phyloP scores from a whole-genome alignment of 2,888 invertebrate genomes.

The Nomada fabriciana region DNA sequence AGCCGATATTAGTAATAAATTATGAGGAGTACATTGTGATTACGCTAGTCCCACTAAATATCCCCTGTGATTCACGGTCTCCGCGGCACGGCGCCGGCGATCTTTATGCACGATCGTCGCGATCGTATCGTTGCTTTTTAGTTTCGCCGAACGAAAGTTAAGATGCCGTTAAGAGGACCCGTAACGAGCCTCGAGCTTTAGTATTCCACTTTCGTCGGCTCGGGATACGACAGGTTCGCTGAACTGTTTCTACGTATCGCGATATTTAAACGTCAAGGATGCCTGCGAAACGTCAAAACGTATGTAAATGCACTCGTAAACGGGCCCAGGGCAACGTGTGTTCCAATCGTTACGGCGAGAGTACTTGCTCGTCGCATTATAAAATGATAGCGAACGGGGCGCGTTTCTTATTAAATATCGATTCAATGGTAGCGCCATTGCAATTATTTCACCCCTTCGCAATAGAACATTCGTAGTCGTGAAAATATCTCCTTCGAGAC shows the following conservation, averaged over 20 bases:
- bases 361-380: conserved; percentile 22
- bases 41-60: conserved; percentile 2
- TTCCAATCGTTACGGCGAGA: neutral
- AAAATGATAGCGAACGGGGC: conserved; percentile 19
- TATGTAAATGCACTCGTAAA: conserved; percentile 47
- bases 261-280: conserved; percentile 43
- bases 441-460: neutral
- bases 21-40: conserved; percentile 20
- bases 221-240: conserved; percentile 10
- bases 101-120: conserved; percentile 43
- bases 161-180: conserved; percentile 40
- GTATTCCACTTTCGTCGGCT: conserved; percentile 22
- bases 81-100: conserved; percentile 28
- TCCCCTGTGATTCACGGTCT: conserved; percentile 34
- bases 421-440: neutral
- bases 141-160: conserved; percentile 26
- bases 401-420: neutral
- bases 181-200: conserved; percentile 54
- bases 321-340: neutral
- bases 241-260: conserved; percentile 31
- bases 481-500: conserved; percentile 36
- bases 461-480: conserved; percentile 27
- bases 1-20: conserved; percentile 41
- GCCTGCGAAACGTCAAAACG: conserved; percentile 32
- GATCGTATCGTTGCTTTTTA: conserved; percentile 33